phyloP scores from a whole-genome alignment of 2,113 vertebrate species.

The Bombycilla garrulus region DNA sequence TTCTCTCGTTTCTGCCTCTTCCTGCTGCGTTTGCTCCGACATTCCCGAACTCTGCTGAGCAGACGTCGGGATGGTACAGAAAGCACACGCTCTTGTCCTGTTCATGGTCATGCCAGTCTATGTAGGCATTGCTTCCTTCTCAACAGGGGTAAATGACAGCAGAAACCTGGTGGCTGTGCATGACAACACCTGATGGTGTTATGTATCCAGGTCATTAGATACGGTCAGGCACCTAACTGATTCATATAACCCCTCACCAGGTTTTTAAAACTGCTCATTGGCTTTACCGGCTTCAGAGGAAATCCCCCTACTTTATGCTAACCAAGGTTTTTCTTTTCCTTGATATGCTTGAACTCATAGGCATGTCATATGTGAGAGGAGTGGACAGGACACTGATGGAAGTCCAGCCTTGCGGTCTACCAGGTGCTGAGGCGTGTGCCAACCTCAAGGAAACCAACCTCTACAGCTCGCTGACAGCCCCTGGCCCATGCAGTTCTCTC shows the following conservation, averaged over 20 bases:
- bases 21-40: fast-evolving
- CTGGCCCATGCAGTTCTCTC: background rate
- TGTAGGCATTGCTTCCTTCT: background rate
- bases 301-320: background rate
- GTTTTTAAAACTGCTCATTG: background rate
- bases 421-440: too few species aligned
- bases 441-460: fast-evolving
- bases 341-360: background rate
- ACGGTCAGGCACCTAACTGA: background rate
- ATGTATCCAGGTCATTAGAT: background rate
- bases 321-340: background rate
- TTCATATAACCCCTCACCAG: background rate
- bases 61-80: background rate
- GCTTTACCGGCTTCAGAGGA: background rate
- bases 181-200: background rate
- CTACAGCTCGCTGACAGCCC: background rate
- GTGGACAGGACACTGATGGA: background rate
- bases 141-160: background rate
- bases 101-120: fast-evolving
- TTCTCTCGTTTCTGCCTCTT: background rate
- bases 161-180: background rate
- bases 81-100: fast-evolving
- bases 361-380: background rate
- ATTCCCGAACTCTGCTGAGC: background rate
- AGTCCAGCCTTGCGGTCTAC: background rate